Evolutionary conservation across 2,113 vertebrate genomes (phyloP).

Genomic region (Sturnus vulgaris): DNA sequence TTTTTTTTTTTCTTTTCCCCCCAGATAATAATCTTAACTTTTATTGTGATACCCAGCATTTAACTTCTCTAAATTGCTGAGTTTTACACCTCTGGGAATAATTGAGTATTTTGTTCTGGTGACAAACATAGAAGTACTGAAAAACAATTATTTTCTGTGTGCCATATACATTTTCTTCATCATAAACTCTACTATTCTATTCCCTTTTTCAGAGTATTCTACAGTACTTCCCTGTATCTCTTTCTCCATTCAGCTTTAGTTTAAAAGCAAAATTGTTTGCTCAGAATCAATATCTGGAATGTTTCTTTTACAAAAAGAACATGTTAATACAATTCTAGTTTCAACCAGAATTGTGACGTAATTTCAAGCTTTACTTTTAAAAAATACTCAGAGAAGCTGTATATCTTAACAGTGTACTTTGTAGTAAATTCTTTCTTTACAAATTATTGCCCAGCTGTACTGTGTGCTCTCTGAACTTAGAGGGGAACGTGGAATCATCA

Average conservation of each 20-base stretch:
- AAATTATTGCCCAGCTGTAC: not conserved
- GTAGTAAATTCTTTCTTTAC: not conserved
- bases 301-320: not conserved
- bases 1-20: not conserved
- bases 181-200: not conserved
- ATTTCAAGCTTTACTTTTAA: not conserved
- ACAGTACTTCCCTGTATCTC: not conserved
- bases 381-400: not conserved
- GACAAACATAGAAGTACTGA: not conserved
- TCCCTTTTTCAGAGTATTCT: not conserved
- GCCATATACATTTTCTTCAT: not conserved
- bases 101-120: not conserved
- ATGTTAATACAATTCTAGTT: not conserved
- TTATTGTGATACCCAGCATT: not conserved
- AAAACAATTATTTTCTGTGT: not conserved
- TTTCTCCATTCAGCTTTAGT: not conserved
- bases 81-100: not conserved
- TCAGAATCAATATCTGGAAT: not conserved
- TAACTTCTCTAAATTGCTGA: not conserved
- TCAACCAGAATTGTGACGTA: not conserved
- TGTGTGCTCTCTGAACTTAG: not conserved
- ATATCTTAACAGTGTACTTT: not conserved
- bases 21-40: not conserved
- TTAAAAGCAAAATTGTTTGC: not conserved
- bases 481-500: not conserved